Percentiles rank a stretch among this genome's conserved stretches.
Evolutionary conservation across 92 coral and sea anemone genomes (phyloP).

Genomic region (Metridium senile): DNA sequence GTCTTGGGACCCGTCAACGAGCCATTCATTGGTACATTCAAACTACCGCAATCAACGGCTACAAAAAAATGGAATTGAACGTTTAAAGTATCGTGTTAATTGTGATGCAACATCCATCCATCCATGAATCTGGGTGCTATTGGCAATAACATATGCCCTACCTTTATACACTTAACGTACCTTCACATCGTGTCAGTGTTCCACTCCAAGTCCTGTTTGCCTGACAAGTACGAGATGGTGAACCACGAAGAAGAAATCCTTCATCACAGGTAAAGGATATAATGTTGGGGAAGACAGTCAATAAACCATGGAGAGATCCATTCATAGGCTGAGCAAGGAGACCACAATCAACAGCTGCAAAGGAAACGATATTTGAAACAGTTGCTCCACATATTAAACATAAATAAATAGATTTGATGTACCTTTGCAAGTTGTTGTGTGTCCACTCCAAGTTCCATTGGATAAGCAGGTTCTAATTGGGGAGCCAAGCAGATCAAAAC

Average conservation of each 20-base stretch:
- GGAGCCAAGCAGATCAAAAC: conserved; percentile 63
- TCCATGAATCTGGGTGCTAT: not conserved
- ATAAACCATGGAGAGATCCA: conserved; percentile 41
- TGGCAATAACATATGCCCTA: not conserved
- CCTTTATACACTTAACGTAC: conserved; percentile 3
- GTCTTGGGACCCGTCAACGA: conserved; percentile 35
- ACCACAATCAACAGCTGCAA: conserved; percentile 38
- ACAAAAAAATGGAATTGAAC: conserved; percentile 9
- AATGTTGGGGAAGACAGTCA: conserved; percentile 54
- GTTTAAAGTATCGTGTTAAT: too few species aligned
- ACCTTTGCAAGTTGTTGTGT: conserved; percentile 46
- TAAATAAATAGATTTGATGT: not conserved
- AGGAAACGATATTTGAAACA: conserved; percentile 4
- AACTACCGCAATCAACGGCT: conserved; percentile 61
- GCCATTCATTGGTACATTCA: conserved; percentile 40
- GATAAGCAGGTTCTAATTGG: conserved; percentile 39
- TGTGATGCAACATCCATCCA: too few species aligned
- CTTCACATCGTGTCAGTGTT: conserved; percentile 25
- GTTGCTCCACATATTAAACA: not conserved
- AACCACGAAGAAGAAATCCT: conserved; percentile 64
- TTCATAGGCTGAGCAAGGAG: conserved; percentile 19
- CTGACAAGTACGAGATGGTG: conserved; percentile 31
- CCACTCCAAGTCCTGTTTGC: conserved; percentile 61
- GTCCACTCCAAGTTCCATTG: conserved; percentile 56
- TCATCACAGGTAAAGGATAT: conserved; percentile 50